Evolutionary conservation across 1,140 invertebrate species (phyloP), one percentile per base, ranked within the genome.

Genomic region (Zaprionus tsacasi): DNA sequence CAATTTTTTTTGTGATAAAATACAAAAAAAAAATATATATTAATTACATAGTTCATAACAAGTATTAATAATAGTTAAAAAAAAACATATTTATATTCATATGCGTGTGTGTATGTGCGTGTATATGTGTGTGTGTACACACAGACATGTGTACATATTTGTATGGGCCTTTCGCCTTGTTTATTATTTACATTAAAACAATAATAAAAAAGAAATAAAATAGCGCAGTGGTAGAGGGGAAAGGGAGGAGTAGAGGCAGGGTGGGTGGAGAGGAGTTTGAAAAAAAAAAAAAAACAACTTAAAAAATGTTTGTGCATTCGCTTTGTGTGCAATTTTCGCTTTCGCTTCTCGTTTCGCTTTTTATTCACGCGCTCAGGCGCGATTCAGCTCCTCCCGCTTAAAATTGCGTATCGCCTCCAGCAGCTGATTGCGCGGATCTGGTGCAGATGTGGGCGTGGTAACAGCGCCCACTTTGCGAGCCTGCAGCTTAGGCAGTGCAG

Each of bases 361-460:
- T 21, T 21, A 21, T 21, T 15, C 15, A 13, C 30, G 50, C 21
- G n/a, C 30, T 82, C 45, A 91, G 56, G 77, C 75, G 33, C 79
- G 78, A 59, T 91, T 91, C 11, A 92, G 76, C 58, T 91, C 73
- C 2, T 92, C 83, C 4, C 82, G 82, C 56, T 93, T 93, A 7
- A 96, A 96, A 80, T 94, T 95, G 72, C 96, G 93, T 71, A 97
- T 97, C 8, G 96, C 95, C n/a, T 95, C 94, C 78, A 97, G 91
- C 7, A 97, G 91, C 76, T 95, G 93, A 67, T 96, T 94, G 45
- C 96, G 93, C 1, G 95, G 93, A 89, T 96, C 95, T 6, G 81
- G 54, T 38, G 65, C 11, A 12, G 71, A 12, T n/a, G 70, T 72
- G 35, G 81, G 78, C 73, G 81, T 89, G 13, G 81, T 89, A 12